A percentile compares a stretch with the other conserved stretches of the same genome.
These are phyloP conservation scores for Sebastes jordani DNA, from an alignment of 2,797 vertebrate species.

Conservation along the genomic window DNA sequence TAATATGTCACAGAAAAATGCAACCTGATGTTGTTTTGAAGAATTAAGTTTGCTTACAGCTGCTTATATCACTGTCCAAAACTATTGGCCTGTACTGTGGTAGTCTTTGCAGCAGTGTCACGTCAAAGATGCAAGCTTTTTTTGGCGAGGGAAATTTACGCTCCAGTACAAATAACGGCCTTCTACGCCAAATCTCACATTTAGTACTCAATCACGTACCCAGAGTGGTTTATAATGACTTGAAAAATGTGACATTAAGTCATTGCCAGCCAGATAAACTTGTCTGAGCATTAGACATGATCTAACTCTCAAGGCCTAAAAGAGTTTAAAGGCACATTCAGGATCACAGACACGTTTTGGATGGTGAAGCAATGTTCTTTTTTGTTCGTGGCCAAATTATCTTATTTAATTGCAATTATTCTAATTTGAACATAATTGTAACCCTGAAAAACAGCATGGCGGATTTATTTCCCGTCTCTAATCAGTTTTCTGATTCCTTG, in stretches of 20 bases:
- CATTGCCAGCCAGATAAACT: slow-evolving; percentile 34
- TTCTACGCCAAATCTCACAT: slow-evolving; percentile 3
- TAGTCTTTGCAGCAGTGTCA: not conserved
- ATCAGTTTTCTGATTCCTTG: slow-evolving; percentile 49
- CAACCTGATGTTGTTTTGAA: slow-evolving; percentile 17
- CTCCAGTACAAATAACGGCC: slow-evolving; percentile 22
- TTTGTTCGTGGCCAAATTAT: slow-evolving; percentile 17
- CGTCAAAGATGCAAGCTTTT: slow-evolving; percentile 6
- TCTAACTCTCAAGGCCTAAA: slow-evolving; percentile 17
- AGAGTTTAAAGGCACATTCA: slow-evolving; percentile 18
- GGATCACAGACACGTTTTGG: not conserved
- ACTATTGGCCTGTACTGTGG: not conserved
- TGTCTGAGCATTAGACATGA: slow-evolving; percentile 17
- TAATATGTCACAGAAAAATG: slow-evolving; percentile 15
- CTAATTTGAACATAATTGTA: slow-evolving; percentile 32
- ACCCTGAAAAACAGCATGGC: slow-evolving; percentile 29
- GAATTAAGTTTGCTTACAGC: slow-evolving; percentile 3
- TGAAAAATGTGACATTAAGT: slow-evolving; percentile 44
- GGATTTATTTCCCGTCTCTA: slow-evolving; percentile 40
- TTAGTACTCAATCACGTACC: slow-evolving; percentile 30
- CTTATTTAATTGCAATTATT: slow-evolving; percentile 45
- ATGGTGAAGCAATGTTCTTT: slow-evolving; percentile 18
- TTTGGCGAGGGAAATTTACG: slow-evolving; percentile 31
- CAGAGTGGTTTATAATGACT: slow-evolving; percentile 36
- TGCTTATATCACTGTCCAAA: slow-evolving; percentile 26